Evolutionary conservation across 2,797 vertebrate genomes (phyloP).

Genomic region (Clarias pachynema): DNA sequence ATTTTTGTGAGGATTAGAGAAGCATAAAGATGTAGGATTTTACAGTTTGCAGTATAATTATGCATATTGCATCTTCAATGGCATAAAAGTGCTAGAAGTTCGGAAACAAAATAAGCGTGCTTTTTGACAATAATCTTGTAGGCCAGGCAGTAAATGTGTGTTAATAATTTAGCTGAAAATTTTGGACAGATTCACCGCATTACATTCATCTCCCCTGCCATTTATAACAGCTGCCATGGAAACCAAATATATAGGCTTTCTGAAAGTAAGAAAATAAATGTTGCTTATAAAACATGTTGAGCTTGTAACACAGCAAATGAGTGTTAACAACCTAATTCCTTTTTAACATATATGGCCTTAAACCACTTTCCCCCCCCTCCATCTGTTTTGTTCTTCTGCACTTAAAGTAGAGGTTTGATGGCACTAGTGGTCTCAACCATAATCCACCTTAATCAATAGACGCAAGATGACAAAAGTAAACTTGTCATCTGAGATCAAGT

Average conservation of each 20-base stretch:
- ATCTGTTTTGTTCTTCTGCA: background rate
- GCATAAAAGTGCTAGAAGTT: background rate
- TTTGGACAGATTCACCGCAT: conserved; percentile 14
- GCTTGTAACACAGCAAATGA: background rate
- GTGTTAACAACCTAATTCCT: conserved; percentile 12
- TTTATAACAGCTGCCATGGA: conserved; percentile 22
- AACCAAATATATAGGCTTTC: conserved; percentile 22
- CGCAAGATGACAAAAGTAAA: background rate
- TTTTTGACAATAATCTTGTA: conserved; percentile 7
- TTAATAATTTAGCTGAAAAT: conserved; percentile 23
- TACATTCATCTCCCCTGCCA: conserved; percentile 11
- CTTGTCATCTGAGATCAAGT: background rate
- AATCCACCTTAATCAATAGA: conserved; percentile 10
- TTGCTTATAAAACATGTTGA: conserved; percentile 20
- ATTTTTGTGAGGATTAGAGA: background rate
- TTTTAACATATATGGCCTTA: background rate
- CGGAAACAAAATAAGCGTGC: conserved; percentile 5
- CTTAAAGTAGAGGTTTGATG: background rate
- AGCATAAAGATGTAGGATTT: background rate
- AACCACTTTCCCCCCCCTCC: background rate
- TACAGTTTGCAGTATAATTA: background rate
- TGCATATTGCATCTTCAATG: background rate
- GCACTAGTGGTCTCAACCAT: background rate
- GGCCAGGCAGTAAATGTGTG: conserved; percentile 10
- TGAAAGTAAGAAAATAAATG: conserved; percentile 19